Percentiles rank a stretch among this genome's conserved stretches.
phyloP scores from a whole-genome alignment of 2,113 vertebrate genomes.

The Cyphomyrus discorhynchus region DNA sequence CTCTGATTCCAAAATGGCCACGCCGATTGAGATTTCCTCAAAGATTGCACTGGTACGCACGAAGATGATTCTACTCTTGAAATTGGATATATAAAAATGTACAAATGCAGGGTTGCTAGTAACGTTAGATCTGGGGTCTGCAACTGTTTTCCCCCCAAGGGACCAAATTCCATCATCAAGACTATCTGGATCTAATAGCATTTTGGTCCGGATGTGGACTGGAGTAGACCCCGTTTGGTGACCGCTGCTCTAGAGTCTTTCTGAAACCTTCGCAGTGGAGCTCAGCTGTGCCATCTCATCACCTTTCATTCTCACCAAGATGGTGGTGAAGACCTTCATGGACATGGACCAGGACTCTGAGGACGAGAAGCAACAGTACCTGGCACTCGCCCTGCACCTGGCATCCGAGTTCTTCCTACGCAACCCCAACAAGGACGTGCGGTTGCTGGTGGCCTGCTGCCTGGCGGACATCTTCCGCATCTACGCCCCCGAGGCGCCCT shows the following conservation, averaged over 20 bases:
- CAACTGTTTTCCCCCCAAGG: not conserved
- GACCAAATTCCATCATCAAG: not conserved
- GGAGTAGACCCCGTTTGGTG: not conserved
- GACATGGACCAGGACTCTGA: slow-evolving; percentile 99
- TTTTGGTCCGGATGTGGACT: not conserved
- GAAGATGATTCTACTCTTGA: not conserved
- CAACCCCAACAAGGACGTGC: slow-evolving; percentile 98
- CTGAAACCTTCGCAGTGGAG: not conserved
- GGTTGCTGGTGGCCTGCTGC: slow-evolving; percentile 95
- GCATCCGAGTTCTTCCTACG: slow-evolving; percentile 98
- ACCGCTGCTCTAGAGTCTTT: not conserved
- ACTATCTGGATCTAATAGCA: not conserved
- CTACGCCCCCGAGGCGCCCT: slow-evolving; percentile 96
- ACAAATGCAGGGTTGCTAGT: not conserved
- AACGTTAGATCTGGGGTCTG: not conserved
- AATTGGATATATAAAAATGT: not conserved
- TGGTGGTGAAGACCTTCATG: slow-evolving; percentile 99
- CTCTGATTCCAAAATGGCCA: not conserved
- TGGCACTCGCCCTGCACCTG: slow-evolving; percentile 91
- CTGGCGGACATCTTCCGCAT: slow-evolving; percentile 98
- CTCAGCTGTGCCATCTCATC: slow-evolving; percentile 27
- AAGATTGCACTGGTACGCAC: not conserved
- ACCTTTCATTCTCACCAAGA: slow-evolving; percentile 52
- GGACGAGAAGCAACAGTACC: slow-evolving; percentile 98
- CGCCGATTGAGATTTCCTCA: not conserved